Evolutionary conservation across 2,797 vertebrate genomes (phyloP), one percentile per base, ranked within the genome.

Genomic region (Bovichtus variegatus): DNA sequence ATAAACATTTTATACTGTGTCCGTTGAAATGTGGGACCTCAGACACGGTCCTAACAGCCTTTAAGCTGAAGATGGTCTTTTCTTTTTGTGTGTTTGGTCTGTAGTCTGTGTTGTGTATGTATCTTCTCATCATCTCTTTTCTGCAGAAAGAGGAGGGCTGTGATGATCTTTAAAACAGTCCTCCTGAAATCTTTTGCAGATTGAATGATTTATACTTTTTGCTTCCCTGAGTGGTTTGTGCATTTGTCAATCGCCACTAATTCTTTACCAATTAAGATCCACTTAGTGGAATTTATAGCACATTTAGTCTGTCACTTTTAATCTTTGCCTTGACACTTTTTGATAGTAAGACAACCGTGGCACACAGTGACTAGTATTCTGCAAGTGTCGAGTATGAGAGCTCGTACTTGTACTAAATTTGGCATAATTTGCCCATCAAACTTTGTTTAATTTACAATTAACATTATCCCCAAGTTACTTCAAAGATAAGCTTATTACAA

Each of bases 351-450:
- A 58, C 6, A 31, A 19, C 2, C 2, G 2, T 18, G 40, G 11
- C 50, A 41, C 51, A 55, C 2, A 1, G 8, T 55, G 29, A 36
- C 27, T 11, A 21, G 18, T 8, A 38, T 51, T 53, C 15, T 44
- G 23, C 18, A 23, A 62, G 47, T 61, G 19, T 63, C 57, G n/a
- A 34, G 36, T 25, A 36, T 36, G n/a, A 55, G 21, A 65, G n/a
- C 64, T 69, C 43, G 57, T 70, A 81, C 41, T 49, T 6, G 2
- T 50, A 11, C 40, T 47, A 25, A 64, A 57, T 65, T 21, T 1
- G 6, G 1, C 23, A 9, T 5, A 15, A 19, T 38, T 6, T 38
- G 11, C 36, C 27, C 15, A 25, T 55, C 15, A 67, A 12, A 51
- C 9, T n/a, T 13, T 29, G 9, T 38, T 15, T 16, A 41, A 58